These are phyloP conservation scores for Chrysemys picta DNA, from an alignment of 2,113 vertebrate genomes.

Conservation along the genomic window DNA sequence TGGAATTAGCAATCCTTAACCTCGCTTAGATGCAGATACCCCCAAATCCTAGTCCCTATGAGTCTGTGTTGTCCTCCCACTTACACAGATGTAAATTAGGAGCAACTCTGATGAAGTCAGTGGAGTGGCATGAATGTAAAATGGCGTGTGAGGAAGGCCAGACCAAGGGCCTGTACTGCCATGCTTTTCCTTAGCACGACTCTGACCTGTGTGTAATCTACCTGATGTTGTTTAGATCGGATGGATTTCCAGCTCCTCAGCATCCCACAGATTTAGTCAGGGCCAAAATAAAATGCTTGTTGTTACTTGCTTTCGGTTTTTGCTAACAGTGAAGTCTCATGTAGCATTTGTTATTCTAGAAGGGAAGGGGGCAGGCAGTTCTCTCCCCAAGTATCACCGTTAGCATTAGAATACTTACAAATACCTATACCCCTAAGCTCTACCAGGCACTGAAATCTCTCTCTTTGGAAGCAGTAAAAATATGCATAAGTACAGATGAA, in stretches of 20 bases:
- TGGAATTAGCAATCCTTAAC: background rate
- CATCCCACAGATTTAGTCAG: background rate
- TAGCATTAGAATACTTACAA: background rate
- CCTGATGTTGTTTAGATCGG: background rate
- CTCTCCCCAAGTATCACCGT: background rate
- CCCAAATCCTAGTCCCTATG: background rate
- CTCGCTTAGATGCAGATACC: background rate
- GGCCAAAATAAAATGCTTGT: background rate
- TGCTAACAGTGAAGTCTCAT: background rate
- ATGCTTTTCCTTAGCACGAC: background rate
- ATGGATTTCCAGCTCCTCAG: background rate
- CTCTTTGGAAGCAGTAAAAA: background rate
- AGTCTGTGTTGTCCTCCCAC: background rate
- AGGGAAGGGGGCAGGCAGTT: background rate
- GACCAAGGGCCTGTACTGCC: background rate
- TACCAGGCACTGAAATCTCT: background rate
- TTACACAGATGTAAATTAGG: background rate
- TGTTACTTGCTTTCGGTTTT: background rate
- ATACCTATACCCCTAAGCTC: fast-evolving
- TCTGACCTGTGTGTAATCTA: too few relatives aligned
- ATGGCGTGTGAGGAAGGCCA: background rate
- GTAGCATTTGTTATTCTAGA: background rate
- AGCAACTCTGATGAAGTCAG: background rate
- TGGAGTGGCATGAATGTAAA: fast-evolving
- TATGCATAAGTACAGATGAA: background rate